A percentile compares a stretch with the other conserved stretches of the same genome.
Evolutionary conservation across 2,888 invertebrate genomes (phyloP).

Genomic region (Cheiracanthium punctorium): DNA sequence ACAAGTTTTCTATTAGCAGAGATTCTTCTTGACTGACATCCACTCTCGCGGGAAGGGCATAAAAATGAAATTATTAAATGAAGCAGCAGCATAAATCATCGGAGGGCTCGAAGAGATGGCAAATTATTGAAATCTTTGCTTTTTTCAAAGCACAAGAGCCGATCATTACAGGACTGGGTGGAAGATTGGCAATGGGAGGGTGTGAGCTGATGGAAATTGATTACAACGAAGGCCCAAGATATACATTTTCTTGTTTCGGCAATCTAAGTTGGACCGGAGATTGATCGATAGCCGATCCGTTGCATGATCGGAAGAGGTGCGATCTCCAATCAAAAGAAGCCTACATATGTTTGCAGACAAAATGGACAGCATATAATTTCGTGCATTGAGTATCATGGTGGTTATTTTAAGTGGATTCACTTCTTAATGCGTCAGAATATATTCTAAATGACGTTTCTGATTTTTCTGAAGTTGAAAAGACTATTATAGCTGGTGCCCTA

Average conservation of each 20-base stretch:
- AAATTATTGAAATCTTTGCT: not conserved
- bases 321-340: no score
- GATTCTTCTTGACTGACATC: no score
- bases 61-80: no score
- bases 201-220: slow-evolving; percentile 46
- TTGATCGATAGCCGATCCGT: slow-evolving; percentile 36
- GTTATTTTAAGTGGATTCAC: not conserved
- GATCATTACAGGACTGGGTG: slow-evolving; percentile 25
- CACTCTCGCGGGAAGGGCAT: no score
- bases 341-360: no score
- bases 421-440: not conserved
- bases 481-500: no score
- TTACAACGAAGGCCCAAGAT: slow-evolving; percentile 22
- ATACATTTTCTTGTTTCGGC: slow-evolving; percentile 28
- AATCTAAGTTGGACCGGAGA: not conserved
- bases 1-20: no score
- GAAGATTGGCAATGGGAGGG: slow-evolving; percentile 26
- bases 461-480: no score
- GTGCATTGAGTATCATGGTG: not conserved
- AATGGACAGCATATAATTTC: no score
- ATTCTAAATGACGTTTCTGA: no score
- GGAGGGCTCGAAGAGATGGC: not conserved
- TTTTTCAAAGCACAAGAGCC: slow-evolving; percentile 4
- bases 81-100: not conserved
- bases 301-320: slow-evolving; percentile 19